Evolutionary conservation across 2,888 invertebrate genomes (phyloP).

Genomic region (Lypha dubia): DNA sequence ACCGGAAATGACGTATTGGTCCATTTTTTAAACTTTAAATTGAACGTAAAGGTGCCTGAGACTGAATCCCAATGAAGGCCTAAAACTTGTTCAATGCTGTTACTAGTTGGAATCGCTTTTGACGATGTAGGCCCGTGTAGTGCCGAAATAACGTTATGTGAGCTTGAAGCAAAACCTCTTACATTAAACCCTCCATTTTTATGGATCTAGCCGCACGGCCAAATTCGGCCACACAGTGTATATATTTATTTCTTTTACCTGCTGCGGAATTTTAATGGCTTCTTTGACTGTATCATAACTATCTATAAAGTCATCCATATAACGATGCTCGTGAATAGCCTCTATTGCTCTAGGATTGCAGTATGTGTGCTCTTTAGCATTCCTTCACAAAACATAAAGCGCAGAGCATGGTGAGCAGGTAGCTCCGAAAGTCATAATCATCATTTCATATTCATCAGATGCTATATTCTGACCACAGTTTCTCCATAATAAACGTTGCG

Average conservation of each 20-base stretch:
- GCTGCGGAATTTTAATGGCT: conserved; percentile 48
- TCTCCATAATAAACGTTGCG: conserved; percentile 65
- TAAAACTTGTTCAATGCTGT: conserved; percentile 5
- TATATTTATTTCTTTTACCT: too few relatives aligned
- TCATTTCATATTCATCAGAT: conserved; percentile 59
- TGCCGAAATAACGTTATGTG: conserved; percentile 8
- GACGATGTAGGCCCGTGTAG: conserved; percentile 19
- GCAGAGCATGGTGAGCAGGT: too few relatives aligned
- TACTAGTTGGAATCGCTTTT: conserved; percentile 1
- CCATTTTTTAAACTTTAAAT: conserved; percentile 22
- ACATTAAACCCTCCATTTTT: conserved; percentile 55
- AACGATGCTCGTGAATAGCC: conserved; percentile 51
- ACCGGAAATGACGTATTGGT: conserved; percentile 13
- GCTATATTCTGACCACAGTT: background rate
- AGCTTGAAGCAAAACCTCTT: conserved; percentile 55
- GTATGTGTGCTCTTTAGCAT: conserved; percentile 33
- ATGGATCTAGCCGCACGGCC: too few relatives aligned
- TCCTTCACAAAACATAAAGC: conserved; percentile 18
- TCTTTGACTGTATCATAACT: conserved; percentile 37
- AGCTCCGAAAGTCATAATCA: conserved; percentile 64
- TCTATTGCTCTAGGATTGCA: conserved; percentile 41
- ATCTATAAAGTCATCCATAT: conserved; percentile 69
- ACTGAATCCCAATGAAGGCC: conserved; percentile 49
- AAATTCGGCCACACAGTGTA: too few relatives aligned
- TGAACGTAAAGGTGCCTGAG: conserved; percentile 37